A percentile compares a stretch with the other conserved stretches of the same genome.
Conservation (phyloP, 2,797 vertebrate species). For the Danio choprae region DNA sequence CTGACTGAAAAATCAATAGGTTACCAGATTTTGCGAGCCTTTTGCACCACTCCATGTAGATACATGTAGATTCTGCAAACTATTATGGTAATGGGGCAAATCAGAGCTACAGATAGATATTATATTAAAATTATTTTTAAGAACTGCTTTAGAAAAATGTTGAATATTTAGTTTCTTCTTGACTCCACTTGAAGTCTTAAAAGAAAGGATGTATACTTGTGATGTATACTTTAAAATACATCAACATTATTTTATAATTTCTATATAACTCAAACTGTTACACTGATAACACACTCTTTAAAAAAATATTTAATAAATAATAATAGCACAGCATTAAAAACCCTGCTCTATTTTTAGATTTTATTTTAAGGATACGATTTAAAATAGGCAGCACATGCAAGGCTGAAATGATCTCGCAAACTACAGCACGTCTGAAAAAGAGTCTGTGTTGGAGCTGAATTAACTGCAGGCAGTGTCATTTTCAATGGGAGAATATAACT, state of each 20-base stretch:
- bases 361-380: not conserved
- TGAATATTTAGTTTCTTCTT: too few relatives aligned
- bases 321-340: not conserved
- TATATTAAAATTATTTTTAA: too few relatives aligned
- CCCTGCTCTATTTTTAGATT: not conserved
- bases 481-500: not conserved
- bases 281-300: not conserved
- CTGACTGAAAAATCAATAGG: too few relatives aligned
- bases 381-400: not conserved
- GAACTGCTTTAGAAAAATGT: too few relatives aligned
- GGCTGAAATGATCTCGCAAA: not conserved
- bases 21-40: too few relatives aligned
- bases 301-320: not conserved
- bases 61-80: too few relatives aligned
- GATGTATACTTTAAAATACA: not conserved
- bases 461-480: slow-evolving; percentile 17
- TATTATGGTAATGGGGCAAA: too few relatives aligned
- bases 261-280: not conserved
- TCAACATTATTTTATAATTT: not conserved
- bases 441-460: not conserved
- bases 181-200: not conserved
- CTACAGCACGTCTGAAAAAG: not conserved
- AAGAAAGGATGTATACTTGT: too few relatives aligned
- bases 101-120: too few relatives aligned
- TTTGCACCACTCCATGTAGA: too few relatives aligned